Base-by-base conservation (phyloP, 2,888 invertebrate species). In the Drosophila infuscata region DNA sequence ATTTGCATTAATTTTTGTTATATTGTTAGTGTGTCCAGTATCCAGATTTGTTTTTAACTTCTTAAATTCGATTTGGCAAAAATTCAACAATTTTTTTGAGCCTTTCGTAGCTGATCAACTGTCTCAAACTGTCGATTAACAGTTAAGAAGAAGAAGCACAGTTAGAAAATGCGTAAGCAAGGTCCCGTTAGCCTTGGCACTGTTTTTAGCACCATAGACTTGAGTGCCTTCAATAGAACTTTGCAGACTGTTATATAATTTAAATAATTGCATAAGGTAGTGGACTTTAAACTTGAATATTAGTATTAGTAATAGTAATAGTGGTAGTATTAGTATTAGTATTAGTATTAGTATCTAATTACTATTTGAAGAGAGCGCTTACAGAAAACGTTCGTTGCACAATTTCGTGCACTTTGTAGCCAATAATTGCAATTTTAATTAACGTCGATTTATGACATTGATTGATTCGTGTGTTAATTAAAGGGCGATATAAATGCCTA, bases 251-350 rank as follows among this genome's bases (percentile, higher is more conserved):
- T 12, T 32, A 9, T n/a, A 2, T 43, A 7, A 20, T 46, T 15
- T 8, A 1, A 52, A 60, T 75, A 75, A 82, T 75, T 80, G 59
- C 61, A 54, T 49, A 61, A 58, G 60, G 60, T 70, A 66, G 60
- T 74, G 77, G 71, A 81, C 71, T 68, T 83, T 74, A 48, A 71
- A 59, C 62, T 70, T 30, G 63, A 65, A 73, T 73, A 76, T 66
- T 25, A 25, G 25, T 25, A 25, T 25, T 25, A 25, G 25, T 25
- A 25, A 2, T 25, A 25, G n/a, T n/a, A n/a, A n/a, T n/a, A n/a
- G n/a, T n/a, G n/a, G n/a, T n/a, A n/a, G 25, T 25, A 25, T 25
- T 25, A 25, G 25, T 25, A 25, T 25, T 3, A 25, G 25, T 25
- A 25, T 25, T 25, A 2, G 25, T 25, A 2, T 25, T 25, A 25